phyloP scores from a whole-genome alignment of 2,888 invertebrate species.

The Protonemura montana region DNA sequence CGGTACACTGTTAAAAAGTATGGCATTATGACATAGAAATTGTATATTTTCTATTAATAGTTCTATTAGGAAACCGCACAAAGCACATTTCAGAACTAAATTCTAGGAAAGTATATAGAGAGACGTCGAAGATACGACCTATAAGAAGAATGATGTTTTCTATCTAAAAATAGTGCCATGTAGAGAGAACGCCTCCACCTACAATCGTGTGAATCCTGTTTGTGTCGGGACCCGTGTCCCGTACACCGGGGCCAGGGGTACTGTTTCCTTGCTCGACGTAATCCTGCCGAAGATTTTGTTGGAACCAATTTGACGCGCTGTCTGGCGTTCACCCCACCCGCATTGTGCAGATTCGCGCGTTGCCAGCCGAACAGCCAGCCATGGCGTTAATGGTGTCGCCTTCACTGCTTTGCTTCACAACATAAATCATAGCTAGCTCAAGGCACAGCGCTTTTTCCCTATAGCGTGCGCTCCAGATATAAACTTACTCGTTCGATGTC shows the following conservation, averaged over 20 bases:
- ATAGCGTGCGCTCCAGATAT: not conserved
- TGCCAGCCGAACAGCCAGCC: not conserved
- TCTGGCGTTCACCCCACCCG: too few species aligned
- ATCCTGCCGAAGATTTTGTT: too few species aligned
- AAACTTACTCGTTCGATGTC: conserved; percentile 16
- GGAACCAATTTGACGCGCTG: too few species aligned
- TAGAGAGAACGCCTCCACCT: too few species aligned
- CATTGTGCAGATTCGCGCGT: too few species aligned
- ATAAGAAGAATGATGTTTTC: too few species aligned
- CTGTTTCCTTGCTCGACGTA: not conserved
- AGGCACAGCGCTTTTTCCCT: not conserved
- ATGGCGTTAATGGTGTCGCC: conserved; percentile 4
- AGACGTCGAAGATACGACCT: not conserved
- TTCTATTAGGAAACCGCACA: not conserved
- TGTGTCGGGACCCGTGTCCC: too few species aligned
- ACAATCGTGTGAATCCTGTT: too few species aligned
- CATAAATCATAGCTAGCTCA: conserved; percentile 14
- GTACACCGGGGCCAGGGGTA: too few species aligned
- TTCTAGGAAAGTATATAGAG: not conserved
- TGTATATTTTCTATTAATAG: not conserved
- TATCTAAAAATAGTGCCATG: too few species aligned
- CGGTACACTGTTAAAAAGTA: not conserved
- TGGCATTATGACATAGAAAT: not conserved
- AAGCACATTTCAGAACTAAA: not conserved
- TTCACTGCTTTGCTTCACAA: not conserved